Evolutionary conservation across 1,140 invertebrate species (phyloP), one percentile per base, ranked within the genome.

Genomic region (Nomia melanderi): DNA sequence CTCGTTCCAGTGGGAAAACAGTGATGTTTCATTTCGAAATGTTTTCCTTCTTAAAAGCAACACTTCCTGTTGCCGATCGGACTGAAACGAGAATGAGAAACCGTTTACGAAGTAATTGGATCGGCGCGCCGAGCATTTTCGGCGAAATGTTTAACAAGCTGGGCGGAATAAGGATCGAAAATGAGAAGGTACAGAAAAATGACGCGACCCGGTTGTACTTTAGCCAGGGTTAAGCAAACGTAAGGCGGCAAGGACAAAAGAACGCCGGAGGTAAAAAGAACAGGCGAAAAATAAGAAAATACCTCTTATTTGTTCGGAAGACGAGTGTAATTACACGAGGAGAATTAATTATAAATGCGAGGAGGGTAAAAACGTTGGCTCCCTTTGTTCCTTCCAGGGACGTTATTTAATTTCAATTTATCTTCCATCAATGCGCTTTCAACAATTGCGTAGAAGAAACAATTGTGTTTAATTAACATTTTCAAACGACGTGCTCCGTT

Each of bases 291-390:
- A 66, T 23, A 36, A 23, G 63, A 67, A 67, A 57, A n/a, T 44
- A 57, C 31, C 53, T 41, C 20, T 56, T 57, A 75, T 67, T 75
- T 75, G 65, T 75, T 33, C 47, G 53, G 23, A 33, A 36, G 65
- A 65, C 65, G 23, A 76, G 69, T 50, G 65, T 69, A 69, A 76
- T 67, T 76, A 69, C 56, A 39, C 29, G 41, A 17, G 41, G 56
- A 47, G 41, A 70, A 60, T 76, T 69, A 69, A 76, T 69, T 56
- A 39, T 23, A 31, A 36, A 41, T 57, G 36, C 33, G 66, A n/a
- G 44, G 59, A 39, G 50, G 25, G 56, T 33, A 31, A 56, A n/a
- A 31, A 50, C 56, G 53, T n/a, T 7, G 27, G 12, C 14, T 44
- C n/a, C 12, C 57, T n/a, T 59, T 23, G 31, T 70, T 62, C 54